These are phyloP conservation scores for Oxytorus armatus DNA, from an alignment of 2,888 invertebrate species.

Conservation along the genomic window DNA sequence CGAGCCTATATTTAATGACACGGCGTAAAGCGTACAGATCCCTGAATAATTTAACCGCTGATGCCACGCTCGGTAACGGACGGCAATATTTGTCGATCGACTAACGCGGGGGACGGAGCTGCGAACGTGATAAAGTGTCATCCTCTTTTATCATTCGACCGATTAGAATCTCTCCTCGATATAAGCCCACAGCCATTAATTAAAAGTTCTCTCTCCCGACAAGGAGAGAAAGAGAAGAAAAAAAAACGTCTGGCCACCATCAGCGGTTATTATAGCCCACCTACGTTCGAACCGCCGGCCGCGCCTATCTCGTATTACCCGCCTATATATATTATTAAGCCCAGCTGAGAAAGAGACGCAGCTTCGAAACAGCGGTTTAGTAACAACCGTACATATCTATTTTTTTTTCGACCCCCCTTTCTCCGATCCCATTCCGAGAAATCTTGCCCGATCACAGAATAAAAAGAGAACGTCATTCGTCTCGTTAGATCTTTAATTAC, in stretches of 20 bases:
- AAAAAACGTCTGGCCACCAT: constrained; percentile 34
- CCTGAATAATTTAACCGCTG: too few species aligned
- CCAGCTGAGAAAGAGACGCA: too few species aligned
- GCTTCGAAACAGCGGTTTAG: too few species aligned
- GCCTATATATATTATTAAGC: constrained; percentile 29
- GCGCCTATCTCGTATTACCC: constrained; percentile 57
- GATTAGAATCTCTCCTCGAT: constrained; percentile 51
- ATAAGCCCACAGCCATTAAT: constrained; percentile 57
- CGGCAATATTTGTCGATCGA: too few species aligned
- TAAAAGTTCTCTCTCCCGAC: constrained; percentile 56
- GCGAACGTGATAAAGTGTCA: constrained; percentile 15
- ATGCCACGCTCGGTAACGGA: too few species aligned
- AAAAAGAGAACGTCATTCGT: too few species aligned
- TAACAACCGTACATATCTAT: not conserved
- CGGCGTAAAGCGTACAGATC: too few species aligned
- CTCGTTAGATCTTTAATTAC: constrained; percentile 6
- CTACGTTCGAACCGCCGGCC: constrained; percentile 57
- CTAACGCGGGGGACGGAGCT: too few species aligned
- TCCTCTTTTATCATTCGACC: constrained; percentile 33
- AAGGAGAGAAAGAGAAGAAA: constrained; percentile 7
- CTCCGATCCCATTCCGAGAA: not conserved
- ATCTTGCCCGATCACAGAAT: not conserved
- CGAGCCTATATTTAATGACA: too few species aligned
- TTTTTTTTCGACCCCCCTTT: not conserved
- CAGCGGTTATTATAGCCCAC: constrained; percentile 55